phyloP scores from a whole-genome alignment of 1,140 invertebrate species.

The Gonatopus flavifemur region DNA sequence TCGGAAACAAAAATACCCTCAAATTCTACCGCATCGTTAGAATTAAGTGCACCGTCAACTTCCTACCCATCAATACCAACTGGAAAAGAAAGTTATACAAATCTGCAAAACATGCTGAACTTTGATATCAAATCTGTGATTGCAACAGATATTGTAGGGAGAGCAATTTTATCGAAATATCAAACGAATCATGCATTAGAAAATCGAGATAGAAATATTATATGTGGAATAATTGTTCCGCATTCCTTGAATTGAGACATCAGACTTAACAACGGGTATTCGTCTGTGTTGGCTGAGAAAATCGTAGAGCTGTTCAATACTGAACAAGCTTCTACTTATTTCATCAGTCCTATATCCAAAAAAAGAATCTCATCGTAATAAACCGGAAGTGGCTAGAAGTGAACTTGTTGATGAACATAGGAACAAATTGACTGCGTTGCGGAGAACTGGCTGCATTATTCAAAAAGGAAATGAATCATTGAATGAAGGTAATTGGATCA shows the following conservation, averaged over 20 bases:
- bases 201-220: not conserved
- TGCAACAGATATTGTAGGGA: not conserved
- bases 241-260: not conserved
- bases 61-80: no score
- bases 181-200: not conserved
- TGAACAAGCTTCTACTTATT: not conserved
- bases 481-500: no score
- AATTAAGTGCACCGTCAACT: no score
- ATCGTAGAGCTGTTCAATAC: not conserved
- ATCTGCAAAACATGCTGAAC: no score
- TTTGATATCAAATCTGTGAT: not conserved
- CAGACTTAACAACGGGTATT: not conserved
- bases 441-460: not conserved
- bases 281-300: not conserved
- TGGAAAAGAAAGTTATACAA: no score
- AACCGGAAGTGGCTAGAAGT: not conserved
- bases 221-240: not conserved
- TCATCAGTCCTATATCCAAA: not conserved
- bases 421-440: not conserved
- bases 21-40: no score
- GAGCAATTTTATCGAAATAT: not conserved
- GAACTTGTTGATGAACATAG: not conserved
- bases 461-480: not conserved
- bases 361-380: not conserved
- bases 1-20: no score